Evolutionary conservation across 2,888 invertebrate species (phyloP).

Genomic region (Elysia crispata): DNA sequence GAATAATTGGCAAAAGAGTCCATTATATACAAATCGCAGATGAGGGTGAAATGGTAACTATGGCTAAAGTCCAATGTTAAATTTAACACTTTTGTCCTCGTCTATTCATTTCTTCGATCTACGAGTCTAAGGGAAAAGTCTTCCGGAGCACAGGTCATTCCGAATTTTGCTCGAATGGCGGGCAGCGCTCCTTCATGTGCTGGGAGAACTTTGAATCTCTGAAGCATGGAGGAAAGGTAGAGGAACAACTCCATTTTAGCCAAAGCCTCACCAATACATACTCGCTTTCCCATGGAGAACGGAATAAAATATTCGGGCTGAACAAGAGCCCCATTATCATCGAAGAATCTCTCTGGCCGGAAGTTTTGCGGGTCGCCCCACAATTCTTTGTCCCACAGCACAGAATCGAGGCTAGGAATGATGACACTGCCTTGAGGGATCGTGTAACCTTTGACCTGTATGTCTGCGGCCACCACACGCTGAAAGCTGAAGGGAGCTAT

Average conservation of each 20-base stretch:
- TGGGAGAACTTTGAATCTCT: slow-evolving; percentile 37
- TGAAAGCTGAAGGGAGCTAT: slow-evolving; percentile 56
- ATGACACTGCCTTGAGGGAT: slow-evolving; percentile 66
- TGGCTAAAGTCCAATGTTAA: too few species aligned
- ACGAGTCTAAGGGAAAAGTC: too few species aligned
- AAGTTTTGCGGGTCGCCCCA: slow-evolving; percentile 63
- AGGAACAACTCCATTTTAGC: slow-evolving; percentile 46
- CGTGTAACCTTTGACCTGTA: slow-evolving; percentile 60
- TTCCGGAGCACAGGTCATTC: too few species aligned
- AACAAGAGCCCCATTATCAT: slow-evolving; percentile 47
- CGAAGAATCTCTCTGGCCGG: slow-evolving; percentile 64
- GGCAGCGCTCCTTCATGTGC: too few species aligned
- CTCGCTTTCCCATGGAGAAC: slow-evolving; percentile 42
- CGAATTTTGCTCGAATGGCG: too few species aligned
- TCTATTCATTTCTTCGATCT: too few species aligned
- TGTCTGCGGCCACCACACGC: slow-evolving; percentile 55
- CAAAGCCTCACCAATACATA: slow-evolving; percentile 42
- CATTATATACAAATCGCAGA: too few species aligned
- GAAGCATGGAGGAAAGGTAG: slow-evolving; percentile 43
- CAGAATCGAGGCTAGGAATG: slow-evolving; percentile 61
- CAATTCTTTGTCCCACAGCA: slow-evolving; percentile 57
- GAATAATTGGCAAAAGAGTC: too few species aligned
- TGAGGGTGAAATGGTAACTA: too few species aligned
- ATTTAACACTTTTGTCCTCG: too few species aligned
- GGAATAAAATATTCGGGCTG: slow-evolving; percentile 52